Base-by-base conservation (phyloP, 2,888 invertebrate genomes). In the Lepetodrilus schrolli region DNA sequence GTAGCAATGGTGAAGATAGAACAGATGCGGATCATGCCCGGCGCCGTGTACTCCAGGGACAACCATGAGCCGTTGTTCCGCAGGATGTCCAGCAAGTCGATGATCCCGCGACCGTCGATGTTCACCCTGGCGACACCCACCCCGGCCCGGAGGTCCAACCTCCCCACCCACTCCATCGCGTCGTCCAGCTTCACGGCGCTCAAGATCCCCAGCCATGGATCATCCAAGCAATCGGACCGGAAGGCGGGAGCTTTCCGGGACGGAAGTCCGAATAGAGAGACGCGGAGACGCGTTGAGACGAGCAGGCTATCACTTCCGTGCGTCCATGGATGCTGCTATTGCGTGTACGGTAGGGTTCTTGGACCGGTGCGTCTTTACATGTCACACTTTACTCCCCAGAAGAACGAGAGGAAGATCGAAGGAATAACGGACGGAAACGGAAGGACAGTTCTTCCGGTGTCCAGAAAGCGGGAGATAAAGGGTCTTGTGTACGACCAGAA, bases 401-500 rank as follows among this genome's bases (percentile, higher is more conserved):
- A 30, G 26, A 23, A 70, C n/a, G 65, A 47, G 30, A 72, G 30
- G 26, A 65, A 47, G 21, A 72, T 72, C 23, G 26, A 47, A 65
- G 48, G 66, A 23, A 66, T 72, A 10, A 65, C 26, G 34, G 72
- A 72, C 21, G 72, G 72, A 10, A 65, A 66, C 13, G 72, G 72
- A 65, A 21, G 30, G 47, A 43, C 20, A 20, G 72, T 65, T 26
- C 38, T 72, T 47, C 72, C 72, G 0, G 36, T 37, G 17, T 72
- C 72, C n/a, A 38, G 72, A 23, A 72, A 72, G 34, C 37, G 65
- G 17, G 72, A 72, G 8, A 20, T 72, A 4, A 72, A 72, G 23
- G 72, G 72, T 17, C 36, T 72, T 5, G 72, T 72, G 20, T 72
- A 65, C 48, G 72, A 72, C 47, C 65, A 72, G 10, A 36, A 72